Evolutionary conservation across 2,888 invertebrate genomes (phyloP).

Genomic region (Dolichomitus sp.): DNA sequence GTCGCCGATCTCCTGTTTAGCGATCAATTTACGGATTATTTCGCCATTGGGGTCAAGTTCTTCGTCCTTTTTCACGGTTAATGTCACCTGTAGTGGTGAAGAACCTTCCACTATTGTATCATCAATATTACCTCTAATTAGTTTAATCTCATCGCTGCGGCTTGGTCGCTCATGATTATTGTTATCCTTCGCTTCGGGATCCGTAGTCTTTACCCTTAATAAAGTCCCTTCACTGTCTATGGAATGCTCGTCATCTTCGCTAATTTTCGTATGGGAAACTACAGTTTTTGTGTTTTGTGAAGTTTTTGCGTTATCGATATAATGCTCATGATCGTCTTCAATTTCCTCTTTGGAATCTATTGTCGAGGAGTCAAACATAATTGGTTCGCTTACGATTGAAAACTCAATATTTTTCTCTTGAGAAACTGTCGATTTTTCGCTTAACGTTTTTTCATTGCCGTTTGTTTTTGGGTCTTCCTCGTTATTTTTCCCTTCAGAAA

Average conservation of each 20-base stretch:
- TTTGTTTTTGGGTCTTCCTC: background rate
- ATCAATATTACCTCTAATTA: constrained; percentile 43
- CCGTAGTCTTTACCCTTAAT: background rate
- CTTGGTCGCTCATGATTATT: background rate
- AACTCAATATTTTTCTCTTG: background rate
- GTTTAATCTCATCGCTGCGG: constrained; percentile 10
- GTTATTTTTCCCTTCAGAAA: background rate
- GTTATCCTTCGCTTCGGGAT: background rate
- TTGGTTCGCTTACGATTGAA: background rate
- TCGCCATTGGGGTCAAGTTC: constrained; percentile 66
- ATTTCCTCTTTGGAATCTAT: background rate
- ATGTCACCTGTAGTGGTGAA: constrained; percentile 75
- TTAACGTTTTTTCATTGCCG: background rate
- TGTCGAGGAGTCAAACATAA: background rate
- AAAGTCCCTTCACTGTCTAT: background rate
- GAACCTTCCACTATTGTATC: constrained; percentile 67
- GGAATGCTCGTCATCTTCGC: background rate
- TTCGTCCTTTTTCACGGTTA: constrained; percentile 72
- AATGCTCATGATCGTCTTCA: background rate
- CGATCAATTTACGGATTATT: constrained; percentile 72
- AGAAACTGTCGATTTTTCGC: background rate
- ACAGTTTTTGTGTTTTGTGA: background rate
- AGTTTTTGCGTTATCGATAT: background rate
- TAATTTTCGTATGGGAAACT: background rate
- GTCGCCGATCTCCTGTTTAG: constrained; percentile 65